Base-by-base conservation (phyloP, 1,140 invertebrate species). In the Camponotus floridanus region DNA sequence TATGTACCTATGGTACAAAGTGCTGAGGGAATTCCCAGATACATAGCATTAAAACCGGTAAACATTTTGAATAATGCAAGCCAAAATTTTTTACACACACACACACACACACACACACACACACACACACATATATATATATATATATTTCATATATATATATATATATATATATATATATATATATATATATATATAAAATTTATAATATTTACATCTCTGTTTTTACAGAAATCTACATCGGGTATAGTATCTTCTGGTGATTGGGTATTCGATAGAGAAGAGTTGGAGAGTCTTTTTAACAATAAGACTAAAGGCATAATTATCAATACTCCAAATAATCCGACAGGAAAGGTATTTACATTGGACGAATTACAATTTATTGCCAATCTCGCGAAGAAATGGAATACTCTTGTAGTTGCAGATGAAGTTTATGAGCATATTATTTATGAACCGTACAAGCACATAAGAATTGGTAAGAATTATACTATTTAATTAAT, bases 401-500 rank as follows among this genome's bases (percentile, higher is more conserved):
- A 99, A 93, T 97, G 98, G 96, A 97, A 99, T 94, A 97, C 98
- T 7, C 94, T 99, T 7, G 98, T 98, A 79, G 95, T 99, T 31
- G 97, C 98, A 8, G 99, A 99, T 95, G 99, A 99, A 95, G 99
- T 99, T 1, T 99, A 99, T 90, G 99, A 99, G 95, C 99, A 98
- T 98, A 96, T 99, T 90, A 97, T 98, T 26, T 99, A 98, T 93
- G 96, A 98, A 92, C 97, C 97, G 1, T 95, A 97, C 62, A 96
- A 98, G 93, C 99, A 99, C 95, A 96, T 99, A 83, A 96, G 98
- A 92, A 99, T 99, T 85, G 98, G 98, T 98, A 95, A 95, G 13
- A 61, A 48, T 55, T 45, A 18, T 26, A 1, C 65, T 42, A 71
- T 11, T 55, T 70, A 42, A 62, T 81, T n/a, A 48, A 15, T 48